Evolutionary conservation across 2,888 invertebrate species (phyloP).

Genomic region (Augochlorella aurata): DNA sequence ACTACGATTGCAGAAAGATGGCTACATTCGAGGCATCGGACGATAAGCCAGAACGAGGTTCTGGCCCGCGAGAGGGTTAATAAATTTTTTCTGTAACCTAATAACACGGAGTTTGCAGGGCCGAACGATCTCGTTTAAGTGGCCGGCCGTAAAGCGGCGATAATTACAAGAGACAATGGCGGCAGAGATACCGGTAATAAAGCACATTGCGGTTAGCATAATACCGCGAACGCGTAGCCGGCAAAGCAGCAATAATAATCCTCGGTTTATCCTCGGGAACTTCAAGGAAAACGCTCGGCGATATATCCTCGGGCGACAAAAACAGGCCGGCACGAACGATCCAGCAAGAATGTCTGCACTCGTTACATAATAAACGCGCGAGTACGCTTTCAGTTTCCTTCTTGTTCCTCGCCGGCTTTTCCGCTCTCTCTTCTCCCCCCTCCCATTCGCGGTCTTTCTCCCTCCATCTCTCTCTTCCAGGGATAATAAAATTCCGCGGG

Average conservation of each 20-base stretch:
- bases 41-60: neutral
- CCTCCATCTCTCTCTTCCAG: neutral
- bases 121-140: neutral
- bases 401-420: neutral
- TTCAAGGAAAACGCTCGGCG: constrained; percentile 1
- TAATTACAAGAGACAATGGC: neutral
- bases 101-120: neutral
- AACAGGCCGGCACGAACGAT: neutral
- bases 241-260: neutral
- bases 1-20: too few species aligned
- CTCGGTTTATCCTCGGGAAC: neutral
- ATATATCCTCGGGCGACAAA: neutral
- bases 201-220: neutral
- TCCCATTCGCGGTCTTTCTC: too few species aligned
- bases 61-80: neutral
- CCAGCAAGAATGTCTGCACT: neutral
- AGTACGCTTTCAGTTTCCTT: neutral
- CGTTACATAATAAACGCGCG: constrained; percentile 19
- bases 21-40: too few species aligned
- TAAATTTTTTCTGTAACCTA: neutral
- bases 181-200: neutral
- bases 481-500: constrained; percentile 45
- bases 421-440: neutral
- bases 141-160: neutral
- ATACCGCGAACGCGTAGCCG: neutral